Conservation (phyloP, 2,113 vertebrate genomes). For the Oryzias celebensis region DNA sequence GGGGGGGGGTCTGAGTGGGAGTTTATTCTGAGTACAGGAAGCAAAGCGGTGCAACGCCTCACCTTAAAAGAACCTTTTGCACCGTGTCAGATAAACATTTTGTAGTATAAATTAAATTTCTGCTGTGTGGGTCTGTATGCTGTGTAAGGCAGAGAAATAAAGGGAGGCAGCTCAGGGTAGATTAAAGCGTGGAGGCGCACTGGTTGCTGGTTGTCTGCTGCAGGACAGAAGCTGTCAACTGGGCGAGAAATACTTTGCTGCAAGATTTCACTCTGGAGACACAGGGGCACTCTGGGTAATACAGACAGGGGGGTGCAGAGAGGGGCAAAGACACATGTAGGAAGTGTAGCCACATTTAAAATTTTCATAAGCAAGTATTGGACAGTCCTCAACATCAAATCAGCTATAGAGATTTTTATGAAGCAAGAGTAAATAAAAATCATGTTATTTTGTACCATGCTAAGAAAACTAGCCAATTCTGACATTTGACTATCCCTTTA, state of each 20-base stretch:
- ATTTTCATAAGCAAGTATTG: conserved; percentile 1
- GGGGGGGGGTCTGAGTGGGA: conserved; percentile 1
- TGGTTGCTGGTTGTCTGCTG: conserved; percentile 43
- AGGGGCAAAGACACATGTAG: conserved; percentile 10
- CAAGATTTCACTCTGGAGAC: conserved; percentile 38
- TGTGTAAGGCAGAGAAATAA: background rate
- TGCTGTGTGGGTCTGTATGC: background rate
- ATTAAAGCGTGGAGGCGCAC: conserved; percentile 30
- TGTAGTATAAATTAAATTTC: conserved; percentile 14
- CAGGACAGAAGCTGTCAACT: conserved; percentile 60
- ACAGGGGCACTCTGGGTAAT: conserved; percentile 13
- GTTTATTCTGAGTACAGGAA: conserved; percentile 5
- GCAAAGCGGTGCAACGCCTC: conserved; percentile 16
- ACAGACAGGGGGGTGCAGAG: background rate
- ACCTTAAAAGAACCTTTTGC: conserved; percentile 15
- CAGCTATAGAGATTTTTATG: too few relatives aligned
- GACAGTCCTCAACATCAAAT: background rate
- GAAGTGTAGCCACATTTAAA: conserved; percentile 30
- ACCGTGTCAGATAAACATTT: conserved; percentile 13
- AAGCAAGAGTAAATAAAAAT: too few relatives aligned
- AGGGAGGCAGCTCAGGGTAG: conserved; percentile 13
- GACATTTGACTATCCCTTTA: too few relatives aligned
- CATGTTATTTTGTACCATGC: too few relatives aligned
- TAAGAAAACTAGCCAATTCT: too few relatives aligned
- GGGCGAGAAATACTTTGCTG: conserved; percentile 52